Evolutionary conservation across 1,140 invertebrate genomes (phyloP).

Genomic region (Euschistus heros): DNA sequence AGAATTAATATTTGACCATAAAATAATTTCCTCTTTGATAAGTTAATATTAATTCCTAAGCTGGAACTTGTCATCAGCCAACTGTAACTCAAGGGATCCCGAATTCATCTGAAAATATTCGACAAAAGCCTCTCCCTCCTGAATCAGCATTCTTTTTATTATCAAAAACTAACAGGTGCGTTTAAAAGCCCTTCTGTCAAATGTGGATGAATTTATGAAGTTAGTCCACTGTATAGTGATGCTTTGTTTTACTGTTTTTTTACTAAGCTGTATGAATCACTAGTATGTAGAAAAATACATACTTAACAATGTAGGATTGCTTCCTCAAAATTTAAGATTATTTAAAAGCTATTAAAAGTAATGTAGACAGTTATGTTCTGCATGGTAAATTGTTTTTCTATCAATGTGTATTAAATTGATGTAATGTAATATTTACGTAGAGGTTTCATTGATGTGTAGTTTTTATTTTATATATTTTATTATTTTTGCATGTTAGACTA

Average conservation of each 20-base stretch:
- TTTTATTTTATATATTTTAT: slow-evolving; percentile 21
- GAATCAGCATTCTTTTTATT: slow-evolving; percentile 52
- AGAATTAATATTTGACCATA: too few relatives aligned
- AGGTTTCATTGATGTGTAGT: neutral
- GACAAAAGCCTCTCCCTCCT: slow-evolving; percentile 54
- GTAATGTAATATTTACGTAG: slow-evolving; percentile 1
- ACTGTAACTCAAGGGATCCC: slow-evolving; percentile 77
- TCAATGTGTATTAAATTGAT: neutral
- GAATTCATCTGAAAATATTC: slow-evolving; percentile 43
- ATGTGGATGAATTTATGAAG: neutral
- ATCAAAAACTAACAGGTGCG: slow-evolving; percentile 38
- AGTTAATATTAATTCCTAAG: slow-evolving; percentile 29
- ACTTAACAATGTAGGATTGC: neutral
- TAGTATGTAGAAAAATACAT: slow-evolving; percentile 1
- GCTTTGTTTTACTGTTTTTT: slow-evolving; percentile 9
- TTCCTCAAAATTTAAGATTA: slow-evolving; percentile 9
- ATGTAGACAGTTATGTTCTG: neutral
- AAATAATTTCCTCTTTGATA: too few relatives aligned
- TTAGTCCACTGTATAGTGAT: slow-evolving; percentile 9
- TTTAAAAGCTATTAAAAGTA: neutral
- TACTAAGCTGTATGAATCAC: neutral
- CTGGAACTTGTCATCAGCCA: slow-evolving; percentile 40
- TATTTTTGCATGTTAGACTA: slow-evolving; percentile 31
- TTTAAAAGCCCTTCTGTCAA: slow-evolving; percentile 20
- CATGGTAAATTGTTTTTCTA: slow-evolving; percentile 12